Percentiles rank a stretch among this genome's conserved stretches.
Conservation (phyloP, 2,888 invertebrate species). For the Torymus tubicola region DNA sequence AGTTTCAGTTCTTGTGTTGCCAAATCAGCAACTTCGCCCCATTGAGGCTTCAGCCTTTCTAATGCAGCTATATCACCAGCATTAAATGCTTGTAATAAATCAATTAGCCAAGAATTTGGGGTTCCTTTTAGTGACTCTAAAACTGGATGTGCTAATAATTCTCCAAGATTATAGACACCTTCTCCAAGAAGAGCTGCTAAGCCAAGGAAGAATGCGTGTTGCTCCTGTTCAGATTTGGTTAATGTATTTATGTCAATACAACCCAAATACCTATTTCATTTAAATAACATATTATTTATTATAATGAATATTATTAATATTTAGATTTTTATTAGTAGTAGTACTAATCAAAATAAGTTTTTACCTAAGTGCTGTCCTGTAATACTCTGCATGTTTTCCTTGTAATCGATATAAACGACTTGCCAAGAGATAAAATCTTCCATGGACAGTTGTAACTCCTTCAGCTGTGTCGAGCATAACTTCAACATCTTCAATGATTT, state of each 20-base stretch:
- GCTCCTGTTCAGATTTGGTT: constrained; percentile 82
- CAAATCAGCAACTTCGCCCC: constrained; percentile 90
- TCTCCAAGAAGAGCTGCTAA: constrained; percentile 96
- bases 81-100: constrained; percentile 91
- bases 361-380: constrained; percentile 93
- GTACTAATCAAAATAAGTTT: neutral
- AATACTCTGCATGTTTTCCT: constrained; percentile 96
- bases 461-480: constrained; percentile 91
- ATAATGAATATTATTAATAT: neutral
- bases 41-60: constrained; percentile 84
- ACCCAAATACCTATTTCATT: constrained; percentile 80
- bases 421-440: constrained; percentile 94
- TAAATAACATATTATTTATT: constrained; percentile 8
- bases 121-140: constrained; percentile 89
- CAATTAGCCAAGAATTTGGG: constrained; percentile 90
- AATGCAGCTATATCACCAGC: constrained; percentile 86
- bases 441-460: constrained; percentile 95
- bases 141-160: constrained; percentile 96
- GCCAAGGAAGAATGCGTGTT: constrained; percentile 93
- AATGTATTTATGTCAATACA: constrained; percentile 85
- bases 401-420: constrained; percentile 91
- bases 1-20: constrained; percentile 88
- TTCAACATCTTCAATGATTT: constrained; percentile 92
- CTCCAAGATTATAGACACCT: constrained; percentile 97
- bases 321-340: too few species aligned